Evolutionary conservation across 2,888 invertebrate genomes (phyloP), one percentile per base, ranked within the genome.

Genomic region (Acleris literana): DNA sequence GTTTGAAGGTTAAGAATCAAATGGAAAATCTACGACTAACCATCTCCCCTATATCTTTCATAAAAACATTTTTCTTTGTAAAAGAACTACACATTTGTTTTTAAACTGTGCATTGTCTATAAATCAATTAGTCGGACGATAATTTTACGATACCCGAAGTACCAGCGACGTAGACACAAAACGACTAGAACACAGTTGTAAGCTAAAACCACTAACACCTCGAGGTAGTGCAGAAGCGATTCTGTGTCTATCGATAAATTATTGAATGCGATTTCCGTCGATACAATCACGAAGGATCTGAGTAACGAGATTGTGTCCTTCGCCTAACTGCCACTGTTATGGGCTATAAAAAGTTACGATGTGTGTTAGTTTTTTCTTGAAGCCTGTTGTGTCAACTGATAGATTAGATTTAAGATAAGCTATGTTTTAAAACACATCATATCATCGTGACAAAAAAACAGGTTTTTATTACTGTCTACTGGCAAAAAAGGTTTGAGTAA

Each of bases 261-360:
- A 76, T 70, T 69, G 69, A 70, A 68, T 68, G 69, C 71, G 74
- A 73, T 75, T 76, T 73, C 74, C 71, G 62, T 70, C 74, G 72
- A 74, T 74, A 70, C 73, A 74, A 74, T 76, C 76, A 73, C 71
- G 70, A 73, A 70, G 69, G 76, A 62, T 74, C 71, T 71, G 71
- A 75, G 76, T 75, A 76, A 76, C 76, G 76, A 75, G 74, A 73
- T 73, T 69, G 55, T 60, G 49, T 60, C 59, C 39, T 49, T 60
- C 46, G 46, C 46, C 18, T 49, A 43, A 64, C 60, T 49, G 60
- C 44, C 55, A 51, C 51, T 17, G 55, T 60, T 65, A 61, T 61
- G 25, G 60, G 20, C 65, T 29, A 61, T 61, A 65, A 60, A 64
- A 65, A 51, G 55, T 64, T 64, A 59, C 64, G 64, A 64, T 43